phyloP scores from a whole-genome alignment of 2,797 vertebrate species.

The Borostomias antarcticus region DNA sequence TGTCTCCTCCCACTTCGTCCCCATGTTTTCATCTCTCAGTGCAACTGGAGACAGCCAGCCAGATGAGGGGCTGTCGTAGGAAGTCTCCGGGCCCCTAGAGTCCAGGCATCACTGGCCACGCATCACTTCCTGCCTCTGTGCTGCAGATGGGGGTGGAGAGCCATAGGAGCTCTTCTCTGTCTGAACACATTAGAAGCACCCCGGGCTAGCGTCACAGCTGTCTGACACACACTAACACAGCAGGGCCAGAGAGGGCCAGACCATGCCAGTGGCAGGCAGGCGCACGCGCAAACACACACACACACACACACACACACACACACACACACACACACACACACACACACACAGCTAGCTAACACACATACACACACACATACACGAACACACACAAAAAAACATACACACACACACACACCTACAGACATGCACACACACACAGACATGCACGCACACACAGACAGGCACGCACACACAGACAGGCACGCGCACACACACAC shows the following conservation, averaged over 20 bases:
- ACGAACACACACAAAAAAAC: conserved; percentile 7
- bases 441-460: not conserved
- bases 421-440: not conserved
- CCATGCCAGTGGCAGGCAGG: conserved; percentile 39
- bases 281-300: not conserved
- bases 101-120: conserved; percentile 10
- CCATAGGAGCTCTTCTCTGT: conserved; percentile 55
- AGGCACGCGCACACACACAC: conserved; percentile 20
- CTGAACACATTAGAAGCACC: conserved; percentile 61
- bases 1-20: no score
- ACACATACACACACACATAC: not conserved
- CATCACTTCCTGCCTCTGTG: conserved; percentile 41
- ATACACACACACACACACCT: not conserved
- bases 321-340: not conserved
- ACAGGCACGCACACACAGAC: conserved; percentile 23
- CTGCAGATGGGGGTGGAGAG: conserved; percentile 63
- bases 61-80: no score
- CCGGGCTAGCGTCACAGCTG: conserved; percentile 51
- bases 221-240: conserved; percentile 50
- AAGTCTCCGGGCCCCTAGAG: conserved; percentile 3
- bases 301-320: not conserved
- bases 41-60: no score
- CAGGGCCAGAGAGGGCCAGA: conserved; percentile 48
- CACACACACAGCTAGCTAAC: not conserved
- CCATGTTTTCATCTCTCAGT: no score